Evolutionary conservation across 2,797 vertebrate genomes (phyloP).

Genomic region (Ctenopoma kingsleyae): DNA sequence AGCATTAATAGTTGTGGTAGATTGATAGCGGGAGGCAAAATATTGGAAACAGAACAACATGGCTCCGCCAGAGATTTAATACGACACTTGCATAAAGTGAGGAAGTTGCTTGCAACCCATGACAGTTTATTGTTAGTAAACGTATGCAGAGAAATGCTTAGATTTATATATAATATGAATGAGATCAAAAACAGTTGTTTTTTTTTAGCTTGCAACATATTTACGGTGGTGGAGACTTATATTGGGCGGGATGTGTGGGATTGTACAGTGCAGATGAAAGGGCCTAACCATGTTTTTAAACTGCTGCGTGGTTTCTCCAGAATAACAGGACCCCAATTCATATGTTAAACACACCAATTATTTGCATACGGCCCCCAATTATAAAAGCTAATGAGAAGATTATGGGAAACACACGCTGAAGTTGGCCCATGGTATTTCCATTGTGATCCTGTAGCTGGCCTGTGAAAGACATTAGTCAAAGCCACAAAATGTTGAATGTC

Average conservation of each 20-base stretch:
- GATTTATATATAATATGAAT: slow-evolving; percentile 10
- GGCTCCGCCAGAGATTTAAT: slow-evolving; percentile 3
- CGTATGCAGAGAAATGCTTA: slow-evolving; percentile 3
- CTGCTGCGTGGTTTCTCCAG: slow-evolving; percentile 37
- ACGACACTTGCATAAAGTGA: neutral
- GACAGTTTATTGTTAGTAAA: slow-evolving; percentile 9
- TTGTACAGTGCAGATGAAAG: slow-evolving; percentile 64
- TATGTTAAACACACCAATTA: slow-evolving; percentile 82
- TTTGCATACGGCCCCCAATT: slow-evolving; percentile 83
- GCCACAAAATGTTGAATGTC: slow-evolving; percentile 38
- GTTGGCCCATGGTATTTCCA: slow-evolving; percentile 56
- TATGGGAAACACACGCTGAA: slow-evolving; percentile 70
- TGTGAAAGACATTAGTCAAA: slow-evolving; percentile 49
- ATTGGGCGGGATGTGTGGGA: slow-evolving; percentile 34
- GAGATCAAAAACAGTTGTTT: slow-evolving; percentile 6
- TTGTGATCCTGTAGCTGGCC: slow-evolving; percentile 64
- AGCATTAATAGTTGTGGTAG: slow-evolving; percentile 45
- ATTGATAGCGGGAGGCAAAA: slow-evolving; percentile 20
- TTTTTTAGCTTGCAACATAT: slow-evolving; percentile 10
- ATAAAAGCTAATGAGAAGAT: slow-evolving; percentile 84
- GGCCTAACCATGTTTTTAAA: slow-evolving; percentile 53
- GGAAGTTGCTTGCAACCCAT: neutral
- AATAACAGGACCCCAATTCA: slow-evolving; percentile 79
- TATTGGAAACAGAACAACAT: slow-evolving; percentile 11
- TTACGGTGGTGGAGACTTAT: slow-evolving; percentile 34